Evolutionary conservation across 1,140 invertebrate species (phyloP).

Genomic region (Drosophila oshimai): DNA sequence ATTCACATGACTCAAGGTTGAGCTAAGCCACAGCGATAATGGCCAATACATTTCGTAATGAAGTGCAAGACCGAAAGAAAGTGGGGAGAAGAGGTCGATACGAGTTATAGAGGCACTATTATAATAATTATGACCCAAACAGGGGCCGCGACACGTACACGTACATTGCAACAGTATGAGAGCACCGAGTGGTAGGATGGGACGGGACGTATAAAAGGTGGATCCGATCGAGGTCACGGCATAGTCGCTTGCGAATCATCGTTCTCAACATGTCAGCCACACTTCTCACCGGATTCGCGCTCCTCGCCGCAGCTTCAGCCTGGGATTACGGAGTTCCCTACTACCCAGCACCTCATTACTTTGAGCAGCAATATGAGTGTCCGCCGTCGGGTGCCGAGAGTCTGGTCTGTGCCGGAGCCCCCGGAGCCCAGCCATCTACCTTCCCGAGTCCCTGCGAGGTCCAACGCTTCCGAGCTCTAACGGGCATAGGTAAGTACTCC

Average conservation of each 20-base stretch:
- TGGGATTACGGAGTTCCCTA: constrained; percentile 17
- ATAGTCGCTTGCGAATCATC: constrained; percentile 40
- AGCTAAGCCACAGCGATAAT: not conserved
- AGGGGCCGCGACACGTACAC: constrained; percentile 49
- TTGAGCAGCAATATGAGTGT: constrained; percentile 13
- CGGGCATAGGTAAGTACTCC: constrained; percentile 12
- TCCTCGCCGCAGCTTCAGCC: constrained; percentile 6
- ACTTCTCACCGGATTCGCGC: constrained; percentile 2
- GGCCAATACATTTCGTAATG: constrained; percentile 36
- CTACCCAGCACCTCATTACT: constrained; percentile 14
- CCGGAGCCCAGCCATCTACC: constrained; percentile 13
- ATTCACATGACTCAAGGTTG: constrained; percentile 48
- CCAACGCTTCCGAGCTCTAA: constrained; percentile 26
- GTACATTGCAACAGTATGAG: constrained; percentile 54
- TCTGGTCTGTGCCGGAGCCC: constrained; percentile 37
- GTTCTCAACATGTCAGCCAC: constrained; percentile 37
- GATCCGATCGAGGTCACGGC: constrained; percentile 24
- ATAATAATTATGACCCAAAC: constrained; percentile 26
- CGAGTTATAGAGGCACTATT: constrained; percentile 10
- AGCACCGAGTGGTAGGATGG: constrained; percentile 16
- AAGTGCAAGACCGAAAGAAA: constrained; percentile 15
- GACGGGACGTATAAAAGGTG: constrained; percentile 49
- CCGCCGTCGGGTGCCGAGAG: not conserved
- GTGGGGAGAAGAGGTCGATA: constrained; percentile 16
- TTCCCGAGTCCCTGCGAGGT: constrained; percentile 52